phyloP scores from a whole-genome alignment of 2,113 vertebrate genomes.

The Menura novaehollandiae region DNA sequence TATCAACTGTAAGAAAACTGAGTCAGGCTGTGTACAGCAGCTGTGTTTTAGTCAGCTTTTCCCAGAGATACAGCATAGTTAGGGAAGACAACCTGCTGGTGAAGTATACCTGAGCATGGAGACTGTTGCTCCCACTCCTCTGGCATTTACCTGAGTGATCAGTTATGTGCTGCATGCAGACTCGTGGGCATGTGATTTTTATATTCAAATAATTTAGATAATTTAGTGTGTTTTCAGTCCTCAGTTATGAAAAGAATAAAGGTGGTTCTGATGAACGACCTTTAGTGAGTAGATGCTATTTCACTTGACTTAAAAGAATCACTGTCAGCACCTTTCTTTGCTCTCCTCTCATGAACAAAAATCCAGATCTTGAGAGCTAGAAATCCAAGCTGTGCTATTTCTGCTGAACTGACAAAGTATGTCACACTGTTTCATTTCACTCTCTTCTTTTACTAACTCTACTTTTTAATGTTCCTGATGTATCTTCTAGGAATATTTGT shows the following conservation, averaged over 20 bases:
- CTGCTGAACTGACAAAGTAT: not conserved
- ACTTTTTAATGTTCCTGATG: not conserved
- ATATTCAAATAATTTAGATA: not conserved
- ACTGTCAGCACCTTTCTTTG: not conserved
- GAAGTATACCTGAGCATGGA: not conserved
- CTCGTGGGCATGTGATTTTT: not conserved
- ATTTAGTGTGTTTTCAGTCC: not conserved
- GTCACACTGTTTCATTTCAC: not conserved
- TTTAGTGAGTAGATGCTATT: not conserved
- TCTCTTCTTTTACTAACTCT: not conserved
- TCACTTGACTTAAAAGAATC: not conserved
- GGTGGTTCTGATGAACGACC: not conserved
- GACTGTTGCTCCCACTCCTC: not conserved
- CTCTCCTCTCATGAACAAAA: not conserved
- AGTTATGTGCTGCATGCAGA: not conserved
- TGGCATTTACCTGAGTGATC: not conserved
- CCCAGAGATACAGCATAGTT: not conserved
- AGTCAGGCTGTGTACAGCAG: not conserved
- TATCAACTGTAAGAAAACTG: not conserved
- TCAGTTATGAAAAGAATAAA: not conserved
- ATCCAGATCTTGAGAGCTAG: not conserved
- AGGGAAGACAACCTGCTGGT: not conserved
- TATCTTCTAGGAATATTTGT: not conserved
- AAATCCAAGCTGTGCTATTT: not conserved
- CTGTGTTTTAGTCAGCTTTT: not conserved